Conservation (phyloP, 35 echinoderm and acorn worm species). For the Lytechinus variegatus region DNA sequence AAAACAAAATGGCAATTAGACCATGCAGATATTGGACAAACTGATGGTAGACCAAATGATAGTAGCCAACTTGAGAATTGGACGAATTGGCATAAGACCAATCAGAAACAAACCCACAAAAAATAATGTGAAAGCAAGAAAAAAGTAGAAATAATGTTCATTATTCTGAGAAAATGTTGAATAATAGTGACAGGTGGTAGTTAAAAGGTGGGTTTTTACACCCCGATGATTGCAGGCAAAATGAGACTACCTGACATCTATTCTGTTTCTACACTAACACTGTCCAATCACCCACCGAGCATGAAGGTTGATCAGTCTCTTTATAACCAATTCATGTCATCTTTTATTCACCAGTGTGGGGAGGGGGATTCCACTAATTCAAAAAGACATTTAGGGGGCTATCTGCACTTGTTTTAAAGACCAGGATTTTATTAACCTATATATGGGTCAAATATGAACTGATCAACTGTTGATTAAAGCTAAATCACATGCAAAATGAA, state of each 20-base stretch:
- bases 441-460: too few relatives aligned
- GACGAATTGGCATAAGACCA: too few relatives aligned
- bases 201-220: not conserved
- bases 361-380: not conserved
- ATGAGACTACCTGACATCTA: not conserved
- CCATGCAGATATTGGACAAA: too few relatives aligned
- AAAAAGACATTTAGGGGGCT: not conserved
- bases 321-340: not conserved
- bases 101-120: too few relatives aligned
- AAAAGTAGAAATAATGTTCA: not conserved
- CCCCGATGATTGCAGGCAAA: not conserved
- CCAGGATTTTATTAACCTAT: not conserved
- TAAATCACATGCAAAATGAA: too few relatives aligned
- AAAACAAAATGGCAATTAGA: too few relatives aligned
- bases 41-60: too few relatives aligned
- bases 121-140: too few relatives aligned
- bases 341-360: not conserved
- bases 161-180: too few relatives aligned
- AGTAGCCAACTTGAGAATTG: too few relatives aligned
- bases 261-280: not conserved
- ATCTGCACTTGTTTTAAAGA: not conserved
- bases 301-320: not conserved
- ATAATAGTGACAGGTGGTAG: not conserved
- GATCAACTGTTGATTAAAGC: too few relatives aligned
- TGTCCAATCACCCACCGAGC: not conserved